These are phyloP conservation scores for Lynx canadensis DNA, from an alignment of 2,113 vertebrate genomes.

Conservation along the genomic window DNA sequence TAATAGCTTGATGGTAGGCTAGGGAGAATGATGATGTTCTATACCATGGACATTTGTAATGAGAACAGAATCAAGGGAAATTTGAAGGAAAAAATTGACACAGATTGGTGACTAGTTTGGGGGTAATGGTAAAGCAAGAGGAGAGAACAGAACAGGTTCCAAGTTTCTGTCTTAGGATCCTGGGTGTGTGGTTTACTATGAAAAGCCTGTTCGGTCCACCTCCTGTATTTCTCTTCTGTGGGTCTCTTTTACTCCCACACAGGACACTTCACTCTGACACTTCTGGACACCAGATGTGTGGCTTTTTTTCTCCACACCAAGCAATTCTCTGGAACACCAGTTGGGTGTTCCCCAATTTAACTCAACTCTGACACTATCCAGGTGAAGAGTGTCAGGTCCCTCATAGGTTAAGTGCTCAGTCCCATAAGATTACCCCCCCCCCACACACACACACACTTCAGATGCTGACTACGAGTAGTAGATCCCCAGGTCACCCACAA, in stretches of 20 bases:
- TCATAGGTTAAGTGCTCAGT: too few relatives aligned
- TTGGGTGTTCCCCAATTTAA: background rate
- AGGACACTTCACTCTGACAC: background rate
- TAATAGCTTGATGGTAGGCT: background rate
- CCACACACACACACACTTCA: background rate
- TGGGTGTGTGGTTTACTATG: background rate
- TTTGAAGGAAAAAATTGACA: background rate
- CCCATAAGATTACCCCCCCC: background rate
- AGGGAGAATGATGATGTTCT: background rate
- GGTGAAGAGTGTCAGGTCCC: background rate
- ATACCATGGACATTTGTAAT: background rate
- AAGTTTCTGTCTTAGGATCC: background rate
- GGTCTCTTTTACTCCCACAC: background rate
- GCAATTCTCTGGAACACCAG: background rate
- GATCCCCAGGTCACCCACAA: background rate
- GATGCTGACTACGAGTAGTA: too few relatives aligned
- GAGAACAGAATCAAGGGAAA: background rate
- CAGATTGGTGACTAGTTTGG: background rate
- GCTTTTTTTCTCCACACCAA: fast-evolving
- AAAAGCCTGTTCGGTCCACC: background rate
- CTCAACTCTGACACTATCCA: background rate
- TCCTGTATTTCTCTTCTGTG: background rate
- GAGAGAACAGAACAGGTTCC: background rate
- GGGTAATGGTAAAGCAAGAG: background rate
- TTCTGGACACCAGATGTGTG: background rate